These are phyloP conservation scores for Muricea muricata DNA, from an alignment of 92 coral and sea anemone genomes.

Conservation along the genomic window DNA sequence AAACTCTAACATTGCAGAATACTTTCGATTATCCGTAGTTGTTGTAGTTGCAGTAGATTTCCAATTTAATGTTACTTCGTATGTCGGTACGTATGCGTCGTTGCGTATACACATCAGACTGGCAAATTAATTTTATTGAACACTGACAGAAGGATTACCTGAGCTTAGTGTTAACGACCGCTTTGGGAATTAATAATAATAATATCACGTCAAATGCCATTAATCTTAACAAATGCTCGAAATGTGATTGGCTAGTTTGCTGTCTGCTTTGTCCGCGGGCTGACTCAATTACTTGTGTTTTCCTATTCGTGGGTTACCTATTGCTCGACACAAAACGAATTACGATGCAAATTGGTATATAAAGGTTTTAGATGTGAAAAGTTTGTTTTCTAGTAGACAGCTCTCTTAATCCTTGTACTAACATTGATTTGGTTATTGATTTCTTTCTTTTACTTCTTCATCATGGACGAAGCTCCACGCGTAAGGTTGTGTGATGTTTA, in stretches of 20 bases:
- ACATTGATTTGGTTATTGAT: neutral
- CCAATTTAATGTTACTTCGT: too few relatives aligned
- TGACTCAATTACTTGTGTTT: neutral
- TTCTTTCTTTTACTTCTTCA: neutral
- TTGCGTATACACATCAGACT: neutral
- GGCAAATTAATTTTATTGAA: neutral
- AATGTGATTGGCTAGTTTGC: neutral
- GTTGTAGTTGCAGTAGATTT: neutral
- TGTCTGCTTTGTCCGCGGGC: neutral
- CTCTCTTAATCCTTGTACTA: constrained; percentile 18
- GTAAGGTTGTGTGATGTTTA: constrained; percentile 58
- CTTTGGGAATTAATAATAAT: constrained; percentile 16
- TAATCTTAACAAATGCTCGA: neutral
- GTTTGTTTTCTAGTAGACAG: constrained; percentile 45
- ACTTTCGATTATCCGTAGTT: neutral
- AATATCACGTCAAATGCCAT: neutral
- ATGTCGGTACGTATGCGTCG: too few relatives aligned
- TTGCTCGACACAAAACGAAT: constrained; percentile 22
- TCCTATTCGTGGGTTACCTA: neutral
- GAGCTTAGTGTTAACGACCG: neutral
- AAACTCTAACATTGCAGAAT: too few relatives aligned
- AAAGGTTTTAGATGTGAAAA: constrained; percentile 33
- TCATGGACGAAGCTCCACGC: constrained; percentile 82
- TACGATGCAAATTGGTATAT: constrained; percentile 43
- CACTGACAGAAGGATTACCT: neutral